Percentiles rank a stretch among this genome's conserved stretches.
Conservation (phyloP, 2,113 vertebrate species). For the Pica pica region DNA sequence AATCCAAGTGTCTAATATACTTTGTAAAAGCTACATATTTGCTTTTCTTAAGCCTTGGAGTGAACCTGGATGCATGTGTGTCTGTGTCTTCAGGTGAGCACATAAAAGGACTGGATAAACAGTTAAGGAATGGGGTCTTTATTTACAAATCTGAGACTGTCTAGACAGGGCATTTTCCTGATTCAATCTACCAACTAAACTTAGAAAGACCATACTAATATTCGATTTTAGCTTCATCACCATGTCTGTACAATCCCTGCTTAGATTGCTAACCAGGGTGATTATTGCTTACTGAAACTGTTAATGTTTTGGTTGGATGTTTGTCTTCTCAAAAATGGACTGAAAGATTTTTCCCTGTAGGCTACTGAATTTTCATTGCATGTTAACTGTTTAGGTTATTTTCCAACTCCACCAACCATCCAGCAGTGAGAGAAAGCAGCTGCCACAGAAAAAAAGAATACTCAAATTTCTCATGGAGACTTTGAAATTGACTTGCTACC, state of each 20-base stretch:
- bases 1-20: neutral
- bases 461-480: neutral
- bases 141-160: neutral
- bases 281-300: constrained; percentile 55
- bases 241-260: neutral
- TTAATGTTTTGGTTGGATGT: constrained; percentile 26
- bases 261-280: constrained; percentile 46
- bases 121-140: neutral
- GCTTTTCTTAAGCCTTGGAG: neutral
- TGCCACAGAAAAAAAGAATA: neutral
- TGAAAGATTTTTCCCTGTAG: constrained; percentile 42
- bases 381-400: constrained; percentile 25
- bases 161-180: neutral
- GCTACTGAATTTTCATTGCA: constrained; percentile 57
- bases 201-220: neutral
- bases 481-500: neutral
- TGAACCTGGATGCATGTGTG: neutral
- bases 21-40: neutral
- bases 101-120: neutral
- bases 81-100: neutral
- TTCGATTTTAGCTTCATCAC: neutral
- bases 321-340: constrained; percentile 40
- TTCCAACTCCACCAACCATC: neutral
- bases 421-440: neutral
- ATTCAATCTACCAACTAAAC: neutral